Percentiles rank a stretch among this genome's conserved stretches.
Conservation (phyloP, 2,797 vertebrate genomes). For the Sparidentex hasta region DNA sequence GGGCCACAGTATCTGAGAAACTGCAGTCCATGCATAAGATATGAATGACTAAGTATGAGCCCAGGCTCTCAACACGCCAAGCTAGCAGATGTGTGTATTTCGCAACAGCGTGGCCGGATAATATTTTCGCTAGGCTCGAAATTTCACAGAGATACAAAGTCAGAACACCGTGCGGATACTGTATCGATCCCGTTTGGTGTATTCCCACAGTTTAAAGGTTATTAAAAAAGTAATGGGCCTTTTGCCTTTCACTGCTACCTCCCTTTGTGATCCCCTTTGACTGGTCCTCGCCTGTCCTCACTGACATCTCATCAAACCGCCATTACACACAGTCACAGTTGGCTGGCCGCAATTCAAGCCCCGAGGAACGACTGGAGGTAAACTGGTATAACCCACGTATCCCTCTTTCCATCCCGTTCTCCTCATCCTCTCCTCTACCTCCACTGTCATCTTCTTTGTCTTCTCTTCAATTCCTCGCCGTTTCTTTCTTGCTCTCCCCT, state of each 20-base stretch:
- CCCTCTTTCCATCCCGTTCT: not conserved
- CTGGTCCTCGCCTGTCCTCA: constrained; percentile 30
- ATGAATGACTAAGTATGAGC: constrained; percentile 63
- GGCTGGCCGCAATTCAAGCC: constrained; percentile 61
- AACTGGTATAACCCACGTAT: constrained; percentile 23
- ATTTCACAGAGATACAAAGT: constrained; percentile 31
- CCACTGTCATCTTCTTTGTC: constrained; percentile 23
- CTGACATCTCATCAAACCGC: constrained; percentile 47
- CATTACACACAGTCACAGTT: constrained; percentile 40
- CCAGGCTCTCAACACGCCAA: constrained; percentile 29
- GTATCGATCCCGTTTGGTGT: not conserved
- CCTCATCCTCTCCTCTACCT: constrained; percentile 9
- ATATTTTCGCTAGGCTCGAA: constrained; percentile 16
- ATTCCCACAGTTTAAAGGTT: constrained; percentile 23
- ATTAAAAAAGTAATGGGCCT: not conserved
- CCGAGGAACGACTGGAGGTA: constrained; percentile 15
- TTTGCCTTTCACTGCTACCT: not conserved
- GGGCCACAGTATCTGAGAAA: constrained; percentile 22
- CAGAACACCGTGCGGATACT: not conserved
- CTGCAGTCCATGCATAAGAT: constrained; percentile 59
- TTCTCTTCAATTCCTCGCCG: constrained; percentile 17
- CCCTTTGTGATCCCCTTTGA: constrained; percentile 38
- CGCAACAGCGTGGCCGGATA: constrained; percentile 11
- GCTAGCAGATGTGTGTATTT: constrained; percentile 37
- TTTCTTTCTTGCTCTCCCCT: constrained; percentile 32